Conservation (phyloP, 2,113 vertebrate species). For the Pagrus major region DNA sequence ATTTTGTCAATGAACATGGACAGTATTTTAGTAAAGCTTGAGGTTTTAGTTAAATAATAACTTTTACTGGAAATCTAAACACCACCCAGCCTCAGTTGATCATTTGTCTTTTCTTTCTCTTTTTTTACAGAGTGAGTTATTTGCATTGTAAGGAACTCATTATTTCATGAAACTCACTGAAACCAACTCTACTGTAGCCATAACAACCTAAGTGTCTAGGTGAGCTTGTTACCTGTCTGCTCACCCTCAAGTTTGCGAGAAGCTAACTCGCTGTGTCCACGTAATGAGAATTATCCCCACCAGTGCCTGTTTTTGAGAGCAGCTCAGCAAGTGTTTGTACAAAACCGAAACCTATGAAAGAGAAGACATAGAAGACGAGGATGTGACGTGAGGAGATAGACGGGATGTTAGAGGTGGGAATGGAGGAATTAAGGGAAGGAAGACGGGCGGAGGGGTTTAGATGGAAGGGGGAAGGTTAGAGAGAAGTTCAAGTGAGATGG, state of each 20-base stretch:
- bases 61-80: neutral
- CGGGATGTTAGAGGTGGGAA: constrained; percentile 2
- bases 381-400: neutral
- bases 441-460: constrained; percentile 19
- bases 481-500: constrained; percentile 45
- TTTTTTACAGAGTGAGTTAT: neutral
- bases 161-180: neutral
- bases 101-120: neutral
- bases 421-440: constrained; percentile 34
- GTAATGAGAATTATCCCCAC: constrained; percentile 15
- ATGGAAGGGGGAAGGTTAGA: neutral
- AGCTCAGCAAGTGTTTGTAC: constrained; percentile 4
- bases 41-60: neutral
- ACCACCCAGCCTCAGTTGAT: neutral
- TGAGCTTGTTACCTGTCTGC: constrained; percentile 16
- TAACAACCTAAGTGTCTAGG: neutral
- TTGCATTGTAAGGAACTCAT: neutral
- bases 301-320: neutral
- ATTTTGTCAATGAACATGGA: neutral
- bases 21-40: neutral
- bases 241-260: neutral
- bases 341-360: neutral
- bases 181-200: neutral
- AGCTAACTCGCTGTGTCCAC: neutral
- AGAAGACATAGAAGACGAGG: neutral